Conservation (phyloP, 1,140 invertebrate genomes). For the Pteromalus puparum region DNA sequence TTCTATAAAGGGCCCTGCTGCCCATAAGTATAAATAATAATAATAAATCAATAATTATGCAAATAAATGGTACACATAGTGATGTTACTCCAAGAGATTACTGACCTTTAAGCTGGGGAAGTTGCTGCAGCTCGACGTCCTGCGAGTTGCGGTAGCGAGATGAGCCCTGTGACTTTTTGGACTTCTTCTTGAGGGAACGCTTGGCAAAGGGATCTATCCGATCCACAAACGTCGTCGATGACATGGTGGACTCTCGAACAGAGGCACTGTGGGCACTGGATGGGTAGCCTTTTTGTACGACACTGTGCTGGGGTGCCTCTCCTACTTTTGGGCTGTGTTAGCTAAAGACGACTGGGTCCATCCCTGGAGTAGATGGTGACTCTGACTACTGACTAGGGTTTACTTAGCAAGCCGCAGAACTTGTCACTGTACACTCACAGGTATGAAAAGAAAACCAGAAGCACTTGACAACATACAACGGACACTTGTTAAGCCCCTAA, state of each 20-base stretch:
- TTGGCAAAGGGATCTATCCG: slow-evolving; percentile 96
- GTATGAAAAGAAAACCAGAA: slow-evolving; percentile 26
- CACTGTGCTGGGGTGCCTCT: slow-evolving; percentile 53
- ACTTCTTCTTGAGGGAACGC: slow-evolving; percentile 93
- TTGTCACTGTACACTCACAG: slow-evolving; percentile 42
- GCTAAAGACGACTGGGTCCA: slow-evolving; percentile 52
- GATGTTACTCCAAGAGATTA: not conserved
- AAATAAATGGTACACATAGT: not conserved
- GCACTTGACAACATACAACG: slow-evolving; percentile 47
- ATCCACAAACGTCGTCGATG: slow-evolving; percentile 92
- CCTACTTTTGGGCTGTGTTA: slow-evolving; percentile 53
- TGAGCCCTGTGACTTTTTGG: slow-evolving; percentile 93
- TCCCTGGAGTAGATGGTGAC: slow-evolving; percentile 39
- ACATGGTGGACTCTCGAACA: slow-evolving; percentile 72
- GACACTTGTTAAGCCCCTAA: slow-evolving; percentile 38
- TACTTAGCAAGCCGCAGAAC: slow-evolving; percentile 9
- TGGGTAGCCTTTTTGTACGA: slow-evolving; percentile 48
- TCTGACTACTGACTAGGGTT: slow-evolving; percentile 6
- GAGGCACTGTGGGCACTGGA: slow-evolving; percentile 64
- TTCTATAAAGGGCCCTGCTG: slow-evolving; percentile 50
- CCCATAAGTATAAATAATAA: slow-evolving; percentile 22
- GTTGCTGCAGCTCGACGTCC: slow-evolving; percentile 90
- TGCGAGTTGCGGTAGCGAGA: slow-evolving; percentile 92
- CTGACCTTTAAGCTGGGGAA: slow-evolving; percentile 91
- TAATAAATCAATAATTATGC: slow-evolving; percentile 18